A percentile compares a stretch with the other conserved stretches of the same genome.
phyloP scores from a whole-genome alignment of 2,888 invertebrate genomes.

The Mimas tiliae region DNA sequence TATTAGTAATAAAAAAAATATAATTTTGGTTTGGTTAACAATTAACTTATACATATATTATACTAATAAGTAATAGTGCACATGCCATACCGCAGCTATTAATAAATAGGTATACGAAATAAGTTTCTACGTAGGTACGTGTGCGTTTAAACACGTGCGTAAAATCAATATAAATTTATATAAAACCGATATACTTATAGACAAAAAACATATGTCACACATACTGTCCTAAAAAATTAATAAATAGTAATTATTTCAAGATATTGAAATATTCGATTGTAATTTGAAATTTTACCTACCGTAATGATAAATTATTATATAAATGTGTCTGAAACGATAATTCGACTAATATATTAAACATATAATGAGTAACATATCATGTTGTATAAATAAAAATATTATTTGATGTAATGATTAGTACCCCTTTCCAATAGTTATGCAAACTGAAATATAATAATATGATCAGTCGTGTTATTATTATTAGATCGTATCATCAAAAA shows the following conservation, averaged over 20 bases:
- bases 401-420: not conserved
- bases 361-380: not conserved
- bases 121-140: no score
- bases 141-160: no score
- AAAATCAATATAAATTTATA: no score
- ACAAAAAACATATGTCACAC: no score
- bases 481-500: not conserved
- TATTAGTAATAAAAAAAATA: constrained; percentile 25
- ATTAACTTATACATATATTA: not conserved
- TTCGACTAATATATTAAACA: no score
- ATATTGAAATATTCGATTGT: no score
- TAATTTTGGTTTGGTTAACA: not conserved
- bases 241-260: no score
- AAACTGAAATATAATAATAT: constrained; percentile 6
- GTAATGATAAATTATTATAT: not conserved
- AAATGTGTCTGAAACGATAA: not conserved
- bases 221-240: no score
- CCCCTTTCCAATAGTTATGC: not conserved
- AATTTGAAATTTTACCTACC: not conserved
- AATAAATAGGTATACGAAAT: no score
- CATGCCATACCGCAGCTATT: no score
- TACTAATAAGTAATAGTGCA: no score
- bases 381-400: not conserved
- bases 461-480: constrained; percentile 12
- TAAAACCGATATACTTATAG: no score